Evolutionary conservation across 2,888 invertebrate genomes (phyloP).

Genomic region (Lingula anatina): DNA sequence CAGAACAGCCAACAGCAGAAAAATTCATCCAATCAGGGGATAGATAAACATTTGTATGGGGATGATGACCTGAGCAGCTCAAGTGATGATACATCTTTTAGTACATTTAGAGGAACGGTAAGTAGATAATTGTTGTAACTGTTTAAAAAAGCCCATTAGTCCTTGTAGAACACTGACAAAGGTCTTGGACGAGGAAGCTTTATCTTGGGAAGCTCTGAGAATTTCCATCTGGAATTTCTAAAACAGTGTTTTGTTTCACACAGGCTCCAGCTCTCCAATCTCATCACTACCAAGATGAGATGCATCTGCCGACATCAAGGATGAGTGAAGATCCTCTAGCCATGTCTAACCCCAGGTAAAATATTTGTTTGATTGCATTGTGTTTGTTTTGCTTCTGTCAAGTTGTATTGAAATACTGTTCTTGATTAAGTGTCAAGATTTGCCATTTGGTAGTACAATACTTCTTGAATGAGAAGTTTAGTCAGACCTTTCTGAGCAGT

Average conservation of each 20-base stretch:
- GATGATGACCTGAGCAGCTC: slow-evolving; percentile 10
- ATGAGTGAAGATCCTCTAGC: slow-evolving; percentile 40
- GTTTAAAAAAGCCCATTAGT: too few species aligned
- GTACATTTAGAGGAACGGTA: slow-evolving; percentile 41
- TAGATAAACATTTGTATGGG: not conserved
- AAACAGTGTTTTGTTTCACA: slow-evolving; percentile 1
- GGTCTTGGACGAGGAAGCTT: too few species aligned
- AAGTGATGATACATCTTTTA: slow-evolving; percentile 40
- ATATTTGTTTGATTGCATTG: not conserved
- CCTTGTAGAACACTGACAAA: too few species aligned
- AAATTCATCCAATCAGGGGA: not conserved
- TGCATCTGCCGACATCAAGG: slow-evolving; percentile 26
- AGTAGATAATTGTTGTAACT: not conserved
- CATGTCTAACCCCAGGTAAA: slow-evolving; percentile 44
- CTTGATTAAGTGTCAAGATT: too few species aligned
- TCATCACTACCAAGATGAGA: slow-evolving; percentile 45
- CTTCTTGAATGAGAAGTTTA: too few species aligned
- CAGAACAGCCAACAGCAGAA: not conserved
- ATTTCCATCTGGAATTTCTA: too few species aligned
- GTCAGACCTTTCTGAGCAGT: too few species aligned
- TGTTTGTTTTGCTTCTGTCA: not conserved
- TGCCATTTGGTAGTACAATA: too few species aligned
- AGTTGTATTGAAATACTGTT: not conserved
- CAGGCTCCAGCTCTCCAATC: slow-evolving; percentile 25
- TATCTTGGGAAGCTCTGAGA: too few species aligned